Evolutionary conservation across 2,797 vertebrate genomes (phyloP), one percentile per base, ranked within the genome.

Genomic region (Podargus strigoides): DNA sequence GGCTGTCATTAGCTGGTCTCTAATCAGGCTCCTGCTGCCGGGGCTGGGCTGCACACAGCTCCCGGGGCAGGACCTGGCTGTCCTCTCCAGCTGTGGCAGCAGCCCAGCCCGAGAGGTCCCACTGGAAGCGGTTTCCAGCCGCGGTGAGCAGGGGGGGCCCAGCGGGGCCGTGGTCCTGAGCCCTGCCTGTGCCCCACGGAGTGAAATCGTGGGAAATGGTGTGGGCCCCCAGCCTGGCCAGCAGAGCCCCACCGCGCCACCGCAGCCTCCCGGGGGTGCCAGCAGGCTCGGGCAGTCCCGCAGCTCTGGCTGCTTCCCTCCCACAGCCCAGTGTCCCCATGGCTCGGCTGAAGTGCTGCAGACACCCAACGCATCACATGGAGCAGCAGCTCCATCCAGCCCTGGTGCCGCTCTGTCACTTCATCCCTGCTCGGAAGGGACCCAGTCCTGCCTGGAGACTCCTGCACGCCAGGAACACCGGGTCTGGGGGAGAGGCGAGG

Each of bases 321-420:
- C 62, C 19, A 0, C 26, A 7, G 20, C 66, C 27, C 46, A 2
- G 1, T 4, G 52, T 37, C 56, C 83, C 3, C 1, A 3, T 28
- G 27, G 36, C 64, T 42, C 66, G 6, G 58, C 26, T n/a, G 49
- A 4, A 34, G 42, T 5, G 0, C 1, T 7, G 15, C 19, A 9
- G 22, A 15, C 50, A 28, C 53, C 7, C 15, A 37, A 30, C 0
- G 0, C 8, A 3, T 7, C 1, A 0, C 10, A 0, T 4, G 16
- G 64, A 70, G 73, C 73, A 32, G 87, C 49, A 21, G 76, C 59
- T 90, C 63, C 55, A 3, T 27, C 7, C 75, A 19, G 20, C 62
- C 49, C 49, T 4, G 6, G 2, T 10, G 75, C 55, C 12, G 1
- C 24, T 18, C 28, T 2, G 10, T 16, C 32, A 0, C 70, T 84